Base-by-base conservation (phyloP, 2,888 invertebrate species). In the Xylota segnis region DNA sequence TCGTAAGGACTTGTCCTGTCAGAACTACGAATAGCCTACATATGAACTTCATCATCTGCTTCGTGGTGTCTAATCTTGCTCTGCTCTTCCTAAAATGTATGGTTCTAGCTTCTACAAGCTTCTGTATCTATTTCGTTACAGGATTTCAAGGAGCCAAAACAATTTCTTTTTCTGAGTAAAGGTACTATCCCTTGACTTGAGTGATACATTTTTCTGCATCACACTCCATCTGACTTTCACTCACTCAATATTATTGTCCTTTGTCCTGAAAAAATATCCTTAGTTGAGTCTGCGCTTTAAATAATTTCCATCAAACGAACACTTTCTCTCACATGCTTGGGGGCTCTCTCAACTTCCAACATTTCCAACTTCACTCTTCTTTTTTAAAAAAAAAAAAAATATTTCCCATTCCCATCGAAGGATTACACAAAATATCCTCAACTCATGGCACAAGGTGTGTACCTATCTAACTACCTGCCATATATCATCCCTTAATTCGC, bases 401-500 rank as follows among this genome's bases (percentile, higher is more conserved):
- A 12, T 16, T 50, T 59, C 37, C 63, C 75, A 65, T 52, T 84
- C 56, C 52, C 5, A 10, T 32, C 29, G 65, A 29, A 75, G 18
- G 27, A 72, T 16, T 23, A 66, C 4, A 12, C 29, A 72, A 74
- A 77, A 75, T 52, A n/a, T 59, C 66, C 78, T 47, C 16, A 59
- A 70, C 45, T 56, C 71, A 65, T 59, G 54, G 70, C 45, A 68
- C 56, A 84, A 84, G 79, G 84, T 84, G 84, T 81, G 84, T 84
- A 84, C 63, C 65, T 63, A 75, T 50, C 78, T 79, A 71, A 59
- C 79, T 81, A 81, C 84, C 79, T 84, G 79, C 50, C 74, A 70
- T 54, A 75, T 66, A 84, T 79, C 79, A 81, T 79, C 79, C 84
- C 77, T 59, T 71, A 66, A 84, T 66, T 56, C 70, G 59, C 47